phyloP scores from a whole-genome alignment of 2,888 invertebrate species.

The Nemotelus nigrinus region DNA sequence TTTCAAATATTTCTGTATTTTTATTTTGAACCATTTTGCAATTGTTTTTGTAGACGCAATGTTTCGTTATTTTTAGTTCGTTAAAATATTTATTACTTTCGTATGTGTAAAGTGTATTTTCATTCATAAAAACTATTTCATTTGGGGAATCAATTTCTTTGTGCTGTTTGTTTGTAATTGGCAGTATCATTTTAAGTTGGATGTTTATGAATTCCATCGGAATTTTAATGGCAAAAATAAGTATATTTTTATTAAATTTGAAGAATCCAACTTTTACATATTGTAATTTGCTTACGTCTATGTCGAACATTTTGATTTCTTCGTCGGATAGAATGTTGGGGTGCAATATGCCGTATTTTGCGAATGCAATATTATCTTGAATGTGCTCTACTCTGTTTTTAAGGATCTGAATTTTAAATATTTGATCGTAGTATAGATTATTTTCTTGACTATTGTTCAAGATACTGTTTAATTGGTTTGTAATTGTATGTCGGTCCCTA shows the following conservation, averaged over 20 bases:
- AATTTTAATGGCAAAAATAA: slow-evolving; percentile 8
- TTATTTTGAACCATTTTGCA: too few relatives aligned
- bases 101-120: neutral
- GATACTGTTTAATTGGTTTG: too few relatives aligned
- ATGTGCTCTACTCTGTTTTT: slow-evolving; percentile 3
- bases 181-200: slow-evolving; percentile 13
- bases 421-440: neutral
- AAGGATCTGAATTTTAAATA: slow-evolving; percentile 10
- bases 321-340: slow-evolving; percentile 5
- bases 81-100: slow-evolving; percentile 20
- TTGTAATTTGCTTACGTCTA: slow-evolving; percentile 6
- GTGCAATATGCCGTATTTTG: neutral
- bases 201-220: neutral
- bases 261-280: slow-evolving; percentile 11
- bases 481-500: too few relatives aligned
- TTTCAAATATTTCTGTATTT: too few relatives aligned
- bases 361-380: too few relatives aligned
- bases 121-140: neutral
- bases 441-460: too few relatives aligned
- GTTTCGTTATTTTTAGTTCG: neutral
- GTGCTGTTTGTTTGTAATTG: neutral
- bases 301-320: slow-evolving; percentile 4
- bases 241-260: slow-evolving; percentile 2
- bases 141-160: slow-evolving; percentile 2
- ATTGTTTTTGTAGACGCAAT: too few relatives aligned